These are phyloP conservation scores for Centropus unirufus DNA, from an alignment of 2,113 vertebrate species.

Conservation along the genomic window DNA sequence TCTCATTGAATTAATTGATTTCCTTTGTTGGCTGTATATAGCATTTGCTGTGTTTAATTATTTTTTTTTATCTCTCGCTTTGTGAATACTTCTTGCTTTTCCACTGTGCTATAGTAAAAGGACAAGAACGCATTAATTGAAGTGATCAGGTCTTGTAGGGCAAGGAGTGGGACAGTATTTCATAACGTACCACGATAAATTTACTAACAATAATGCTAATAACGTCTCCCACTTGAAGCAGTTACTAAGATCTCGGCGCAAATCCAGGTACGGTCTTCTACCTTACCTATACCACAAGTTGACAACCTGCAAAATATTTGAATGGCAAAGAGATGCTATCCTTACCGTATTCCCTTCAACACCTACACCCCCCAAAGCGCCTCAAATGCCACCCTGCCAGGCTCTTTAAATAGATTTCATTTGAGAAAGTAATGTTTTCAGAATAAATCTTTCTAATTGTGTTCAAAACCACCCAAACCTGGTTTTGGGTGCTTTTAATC, in stretches of 20 bases:
- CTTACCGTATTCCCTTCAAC: background rate
- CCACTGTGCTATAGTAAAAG: background rate
- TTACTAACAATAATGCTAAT: background rate
- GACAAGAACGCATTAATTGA: background rate
- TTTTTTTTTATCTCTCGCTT: background rate
- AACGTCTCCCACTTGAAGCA: background rate
- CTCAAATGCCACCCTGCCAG: background rate
- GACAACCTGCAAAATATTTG: background rate
- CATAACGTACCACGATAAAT: background rate
- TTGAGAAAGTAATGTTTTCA: background rate
- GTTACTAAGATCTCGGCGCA: background rate
- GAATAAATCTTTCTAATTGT: background rate
- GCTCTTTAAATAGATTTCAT: background rate
- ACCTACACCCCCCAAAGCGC: background rate
- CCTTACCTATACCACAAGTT: background rate
- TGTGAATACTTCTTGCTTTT: background rate
- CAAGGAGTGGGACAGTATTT: background rate
- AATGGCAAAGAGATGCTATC: background rate
- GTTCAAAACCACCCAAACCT: background rate
- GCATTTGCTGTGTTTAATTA: background rate
- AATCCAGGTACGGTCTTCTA: background rate
- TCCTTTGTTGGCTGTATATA: background rate
- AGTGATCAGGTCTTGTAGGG: background rate
- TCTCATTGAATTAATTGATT: constrained; percentile 53
- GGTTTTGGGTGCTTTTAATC: constrained; percentile 19